Evolutionary conservation across 1,140 invertebrate species (phyloP), one percentile per base, ranked within the genome.

Genomic region (Ceratosolen fusciceps): DNA sequence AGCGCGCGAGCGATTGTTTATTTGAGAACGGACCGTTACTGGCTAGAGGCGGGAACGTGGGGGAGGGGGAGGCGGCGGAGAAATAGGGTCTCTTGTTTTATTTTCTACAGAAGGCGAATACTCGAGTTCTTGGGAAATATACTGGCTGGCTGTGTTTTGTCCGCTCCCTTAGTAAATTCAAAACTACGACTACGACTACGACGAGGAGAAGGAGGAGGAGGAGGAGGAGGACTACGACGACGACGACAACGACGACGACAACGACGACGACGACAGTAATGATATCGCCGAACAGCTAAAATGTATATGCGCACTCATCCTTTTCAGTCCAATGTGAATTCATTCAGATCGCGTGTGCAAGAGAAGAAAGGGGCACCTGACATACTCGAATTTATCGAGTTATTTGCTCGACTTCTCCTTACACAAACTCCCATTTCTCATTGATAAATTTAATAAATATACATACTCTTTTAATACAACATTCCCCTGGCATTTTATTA

Each of bases 1-100:
- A 76, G 74, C 26, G 43, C 39, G 12, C 4, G 47, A 1, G 19
- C n/a, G 65, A 77, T 77, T 77, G 65, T 77, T 77, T 77, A 70
- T 77, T 77, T 70, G 68, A 70, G 52, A n/a, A 29, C 8, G 21
- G 43, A n/a, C n/a, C n/a, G n/a, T n/a, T n/a, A n/a, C n/a, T n/a
- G n/a, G 26, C 39, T 65, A 14, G 37, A n/a, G 21, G 31, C 34
- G 4, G 37, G 60, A 12, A 8, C 10, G 37, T 31, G 5, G n/a
- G 10, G 62, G 26, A n/a, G n/a, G n/a, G n/a, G n/a, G n/a, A n/a
- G n/a, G n/a, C n/a, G n/a, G n/a, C n/a, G n/a, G n/a, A n/a, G n/a
- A n/a, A n/a, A n/a, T n/a, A n/a, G n/a, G n/a, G n/a, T n/a, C n/a
- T 68, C 47, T 54, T 29, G 34, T 43, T 77, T 70, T 58, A 19